Conservation (phyloP, 2,888 invertebrate genomes). For the Nephrotoma guestfalica region DNA sequence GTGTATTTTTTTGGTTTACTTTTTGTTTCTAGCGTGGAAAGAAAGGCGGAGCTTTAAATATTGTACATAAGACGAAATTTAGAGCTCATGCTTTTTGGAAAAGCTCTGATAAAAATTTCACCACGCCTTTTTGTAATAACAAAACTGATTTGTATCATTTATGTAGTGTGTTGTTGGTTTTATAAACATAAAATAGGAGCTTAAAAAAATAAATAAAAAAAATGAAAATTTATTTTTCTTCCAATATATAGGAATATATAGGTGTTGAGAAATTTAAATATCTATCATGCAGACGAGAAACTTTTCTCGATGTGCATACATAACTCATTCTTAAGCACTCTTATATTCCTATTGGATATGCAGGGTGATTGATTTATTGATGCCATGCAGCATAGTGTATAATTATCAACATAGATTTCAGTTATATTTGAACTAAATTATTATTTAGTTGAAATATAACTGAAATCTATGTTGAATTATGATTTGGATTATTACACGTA, state of each 20-base stretch:
- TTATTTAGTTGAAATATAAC: too few relatives aligned
- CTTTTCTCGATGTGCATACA: neutral
- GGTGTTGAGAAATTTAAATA: neutral
- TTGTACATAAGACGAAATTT: neutral
- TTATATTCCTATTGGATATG: neutral
- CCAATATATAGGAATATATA: neutral
- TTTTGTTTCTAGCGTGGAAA: neutral
- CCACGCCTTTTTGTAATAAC: neutral
- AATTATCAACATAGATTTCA: too few relatives aligned
- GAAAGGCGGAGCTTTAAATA: neutral
- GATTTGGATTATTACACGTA: too few relatives aligned
- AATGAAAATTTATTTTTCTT: neutral
- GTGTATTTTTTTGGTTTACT: neutral
- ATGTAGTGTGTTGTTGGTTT: neutral
- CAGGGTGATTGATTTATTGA: neutral
- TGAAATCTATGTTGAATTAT: too few relatives aligned
- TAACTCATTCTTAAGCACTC: neutral
- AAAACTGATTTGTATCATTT: neutral
- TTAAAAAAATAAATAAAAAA: neutral
- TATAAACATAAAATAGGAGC: neutral
- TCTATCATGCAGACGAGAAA: neutral
- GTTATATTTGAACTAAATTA: too few relatives aligned
- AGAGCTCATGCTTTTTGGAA: neutral
- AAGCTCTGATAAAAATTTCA: neutral
- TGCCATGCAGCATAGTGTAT: neutral